phyloP scores from a whole-genome alignment of 2,113 vertebrate species.

The Labeo catla region DNA sequence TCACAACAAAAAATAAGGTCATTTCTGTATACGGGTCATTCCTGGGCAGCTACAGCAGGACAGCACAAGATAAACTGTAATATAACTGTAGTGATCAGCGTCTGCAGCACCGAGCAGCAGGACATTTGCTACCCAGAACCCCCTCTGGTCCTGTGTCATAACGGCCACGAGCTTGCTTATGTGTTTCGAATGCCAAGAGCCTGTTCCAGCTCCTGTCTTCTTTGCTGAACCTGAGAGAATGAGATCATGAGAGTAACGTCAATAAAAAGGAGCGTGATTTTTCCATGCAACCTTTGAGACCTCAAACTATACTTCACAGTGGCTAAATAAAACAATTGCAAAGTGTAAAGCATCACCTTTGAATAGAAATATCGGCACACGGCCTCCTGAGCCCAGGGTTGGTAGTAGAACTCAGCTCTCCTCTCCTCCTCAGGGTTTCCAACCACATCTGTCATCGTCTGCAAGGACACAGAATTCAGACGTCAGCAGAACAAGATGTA shows the following conservation, averaged over 20 bases:
- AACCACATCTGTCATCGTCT: constrained; percentile 99
- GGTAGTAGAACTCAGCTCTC: constrained; percentile 97
- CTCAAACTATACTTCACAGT: not conserved
- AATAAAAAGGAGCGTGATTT: not conserved
- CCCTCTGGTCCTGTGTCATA: not conserved
- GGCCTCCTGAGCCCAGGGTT: constrained; percentile 98
- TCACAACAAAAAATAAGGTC: constrained; percentile 9
- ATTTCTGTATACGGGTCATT: constrained; percentile 5
- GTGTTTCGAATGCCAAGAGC: constrained; percentile 98
- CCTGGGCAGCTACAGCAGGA: constrained; percentile 48
- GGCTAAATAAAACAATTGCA: not conserved
- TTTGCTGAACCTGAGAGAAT: constrained; percentile 90
- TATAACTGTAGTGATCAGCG: constrained; percentile 41
- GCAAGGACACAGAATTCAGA: constrained; percentile 17
- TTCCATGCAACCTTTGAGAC: not conserved
- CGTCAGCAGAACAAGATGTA: not conserved
- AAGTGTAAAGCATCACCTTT: constrained; percentile 79
- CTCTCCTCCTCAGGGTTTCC: constrained; percentile 97
- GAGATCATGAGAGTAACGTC: not conserved
- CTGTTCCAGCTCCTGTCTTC: constrained; percentile 96
- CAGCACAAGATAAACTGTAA: constrained; percentile 42
- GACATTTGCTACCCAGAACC: not conserved
- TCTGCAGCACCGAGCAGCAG: constrained; percentile 6
- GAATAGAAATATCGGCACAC: constrained; percentile 99
- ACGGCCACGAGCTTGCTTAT: constrained; percentile 54